phyloP scores from a whole-genome alignment of 2,888 invertebrate species.

The Luperina nickerlii region DNA sequence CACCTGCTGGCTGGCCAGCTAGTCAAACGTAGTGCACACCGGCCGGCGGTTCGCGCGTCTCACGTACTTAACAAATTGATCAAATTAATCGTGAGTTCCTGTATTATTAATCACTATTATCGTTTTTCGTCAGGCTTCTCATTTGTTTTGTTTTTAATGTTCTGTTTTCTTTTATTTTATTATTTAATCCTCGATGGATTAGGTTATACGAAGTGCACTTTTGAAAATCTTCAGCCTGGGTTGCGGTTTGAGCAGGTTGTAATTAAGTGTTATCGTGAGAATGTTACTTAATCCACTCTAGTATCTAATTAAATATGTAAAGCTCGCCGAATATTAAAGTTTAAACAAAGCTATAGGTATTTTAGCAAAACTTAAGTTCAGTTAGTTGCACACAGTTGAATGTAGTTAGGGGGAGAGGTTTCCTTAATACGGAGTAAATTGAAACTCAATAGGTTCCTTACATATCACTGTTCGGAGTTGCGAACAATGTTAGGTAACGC shows the following conservation, averaged over 20 bases:
- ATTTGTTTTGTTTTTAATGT: slow-evolving; percentile 14
- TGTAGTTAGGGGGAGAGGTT: slow-evolving; percentile 25
- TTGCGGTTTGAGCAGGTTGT: not conserved
- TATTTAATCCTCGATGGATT: not conserved
- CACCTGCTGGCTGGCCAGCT: slow-evolving; percentile 82
- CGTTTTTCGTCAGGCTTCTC: slow-evolving; percentile 3
- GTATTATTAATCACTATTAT: slow-evolving; percentile 46
- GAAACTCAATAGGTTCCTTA: slow-evolving; percentile 59
- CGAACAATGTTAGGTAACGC: slow-evolving; percentile 32
- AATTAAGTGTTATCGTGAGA: slow-evolving; percentile 17
- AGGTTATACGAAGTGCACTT: not conserved
- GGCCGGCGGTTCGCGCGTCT: slow-evolving; percentile 74
- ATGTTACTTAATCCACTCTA: not conserved
- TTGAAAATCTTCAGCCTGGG: not conserved
- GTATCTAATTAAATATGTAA: slow-evolving; percentile 6
- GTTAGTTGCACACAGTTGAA: slow-evolving; percentile 33
- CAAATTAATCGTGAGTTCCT: slow-evolving; percentile 79
- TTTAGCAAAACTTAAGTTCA: slow-evolving; percentile 45
- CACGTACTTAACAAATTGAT: slow-evolving; percentile 69
- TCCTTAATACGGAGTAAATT: slow-evolving; percentile 57
- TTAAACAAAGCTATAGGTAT: slow-evolving; percentile 12
- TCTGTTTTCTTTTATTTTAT: not conserved
- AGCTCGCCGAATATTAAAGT: slow-evolving; percentile 8
- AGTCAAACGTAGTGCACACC: slow-evolving; percentile 78
- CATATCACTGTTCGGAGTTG: slow-evolving; percentile 35